Conservation (phyloP, 2,113 vertebrate species). For the Prolemur simus region DNA sequence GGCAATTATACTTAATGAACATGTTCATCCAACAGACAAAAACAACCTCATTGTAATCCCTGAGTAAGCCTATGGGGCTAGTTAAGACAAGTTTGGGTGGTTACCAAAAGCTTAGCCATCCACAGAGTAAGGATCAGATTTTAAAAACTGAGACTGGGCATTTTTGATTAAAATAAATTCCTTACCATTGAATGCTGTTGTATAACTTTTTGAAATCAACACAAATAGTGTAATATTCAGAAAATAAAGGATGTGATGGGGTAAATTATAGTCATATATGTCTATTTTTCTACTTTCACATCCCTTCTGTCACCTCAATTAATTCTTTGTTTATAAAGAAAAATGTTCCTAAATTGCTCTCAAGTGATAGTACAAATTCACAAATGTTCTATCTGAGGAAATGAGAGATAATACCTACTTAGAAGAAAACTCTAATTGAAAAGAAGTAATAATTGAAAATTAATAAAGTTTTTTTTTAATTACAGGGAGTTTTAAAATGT, state of each 20-base stretch:
- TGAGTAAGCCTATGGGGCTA: neutral
- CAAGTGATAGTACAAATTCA: neutral
- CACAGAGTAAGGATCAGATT: neutral
- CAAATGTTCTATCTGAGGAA: neutral
- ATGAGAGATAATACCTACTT: neutral
- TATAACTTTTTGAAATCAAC: neutral
- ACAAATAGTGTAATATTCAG: neutral
- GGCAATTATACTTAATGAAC: neutral
- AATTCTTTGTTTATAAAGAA: neutral
- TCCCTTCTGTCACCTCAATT: neutral
- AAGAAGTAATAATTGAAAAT: neutral
- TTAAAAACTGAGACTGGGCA: neutral
- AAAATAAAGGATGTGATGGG: neutral
- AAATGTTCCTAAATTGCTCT: neutral
- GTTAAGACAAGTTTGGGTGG: neutral
- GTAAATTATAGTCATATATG: neutral
- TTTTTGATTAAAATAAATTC: slow-evolving; percentile 9
- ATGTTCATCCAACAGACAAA: neutral
- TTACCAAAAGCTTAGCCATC: neutral
- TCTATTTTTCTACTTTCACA: neutral
- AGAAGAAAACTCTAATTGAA: slow-evolving; percentile 20
- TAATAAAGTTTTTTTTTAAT: neutral
- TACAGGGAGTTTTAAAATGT: neutral
- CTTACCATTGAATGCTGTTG: neutral
- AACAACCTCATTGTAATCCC: neutral